Base-by-base conservation (phyloP, 2,888 invertebrate genomes). In the Leptura quadrifasciata region DNA sequence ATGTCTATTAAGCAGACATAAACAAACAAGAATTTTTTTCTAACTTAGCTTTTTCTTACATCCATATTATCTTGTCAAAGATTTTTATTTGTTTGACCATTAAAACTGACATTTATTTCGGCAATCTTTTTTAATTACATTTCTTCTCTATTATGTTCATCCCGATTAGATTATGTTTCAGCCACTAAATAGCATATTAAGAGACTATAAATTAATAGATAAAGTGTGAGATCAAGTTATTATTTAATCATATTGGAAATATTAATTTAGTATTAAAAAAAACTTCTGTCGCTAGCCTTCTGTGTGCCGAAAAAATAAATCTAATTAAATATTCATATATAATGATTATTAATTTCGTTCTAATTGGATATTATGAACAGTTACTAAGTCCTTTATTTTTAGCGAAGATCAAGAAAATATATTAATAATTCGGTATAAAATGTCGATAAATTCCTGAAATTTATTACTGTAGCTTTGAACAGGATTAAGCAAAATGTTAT, bases 341-440 rank as follows among this genome's bases (percentile, higher is more conserved):
- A 54, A 54, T 27, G n/a, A 52, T 54, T 65, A 65, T 52, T 64
- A 64, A 64, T 39, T 52, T 64, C 6, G 17, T 21, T 64, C 20
- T 65, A 65, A 65, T 52, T 65, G 65, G 52, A 54, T 57, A 64
- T 20, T 47, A 17, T 54, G 20, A 65, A 63, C 63, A 65, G 65
- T 65, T 54, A 65, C 21, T 27, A 52, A 52, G 17, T 54, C 65
- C 21, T 15, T 17, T 35, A 54, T 52, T 52, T 52, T 54, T 47
- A 24, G 52, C 21, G 52, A 35, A 54, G 18, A 54, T 65, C 24
- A 63, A 21, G 54, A 20, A 54, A 52, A 65, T 24, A 35, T 20
- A 65, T 65, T 65, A 65, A 63, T 35, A 63, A 39, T 5, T 18
- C 39, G 31, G 63, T 20, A 65, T 65, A 65, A 65, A 65, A 52